Conservation (phyloP, 2,888 invertebrate genomes). For the Eupithecia centaureata region DNA sequence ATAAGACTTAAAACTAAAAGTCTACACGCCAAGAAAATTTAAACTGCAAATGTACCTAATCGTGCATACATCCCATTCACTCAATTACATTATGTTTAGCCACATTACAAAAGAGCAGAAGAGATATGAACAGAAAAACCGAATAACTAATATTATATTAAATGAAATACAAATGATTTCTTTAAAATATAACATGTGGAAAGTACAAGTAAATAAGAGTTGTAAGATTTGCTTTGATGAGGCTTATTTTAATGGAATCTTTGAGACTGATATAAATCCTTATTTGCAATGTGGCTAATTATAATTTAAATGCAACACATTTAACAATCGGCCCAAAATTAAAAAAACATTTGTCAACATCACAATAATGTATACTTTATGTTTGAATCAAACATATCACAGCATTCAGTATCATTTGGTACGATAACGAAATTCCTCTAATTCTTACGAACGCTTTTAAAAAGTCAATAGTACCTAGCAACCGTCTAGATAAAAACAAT, state of each 20-base stretch:
- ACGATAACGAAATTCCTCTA: conserved; percentile 44
- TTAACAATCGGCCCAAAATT: conserved; percentile 10
- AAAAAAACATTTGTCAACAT: conserved; percentile 18
- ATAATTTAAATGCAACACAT: conserved; percentile 8
- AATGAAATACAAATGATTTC: too few species aligned
- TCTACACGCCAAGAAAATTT: conserved; percentile 11
- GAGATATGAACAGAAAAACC: background rate
- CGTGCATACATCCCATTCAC: conserved; percentile 13
- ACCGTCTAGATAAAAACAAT: background rate
- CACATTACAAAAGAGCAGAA: conserved; percentile 12
- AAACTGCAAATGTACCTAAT: conserved; percentile 8
- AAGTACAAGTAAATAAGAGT: too few species aligned
- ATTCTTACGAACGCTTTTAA: conserved; percentile 24
- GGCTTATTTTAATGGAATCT: background rate
- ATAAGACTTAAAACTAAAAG: conserved; percentile 24
- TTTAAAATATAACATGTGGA: too few species aligned
- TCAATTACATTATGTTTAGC: conserved; percentile 13
- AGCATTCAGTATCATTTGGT: conserved; percentile 57
- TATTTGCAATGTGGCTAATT: conserved; percentile 24
- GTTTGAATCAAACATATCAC: conserved; percentile 59
- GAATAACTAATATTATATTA: too few species aligned
- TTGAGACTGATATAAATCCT: background rate
- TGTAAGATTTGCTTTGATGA: background rate
- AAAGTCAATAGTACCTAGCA: conserved; percentile 6
- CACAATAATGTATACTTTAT: conserved; percentile 25